Base-by-base conservation (phyloP, 2,888 invertebrate species). In the Himalopsyche kuldschensis region DNA sequence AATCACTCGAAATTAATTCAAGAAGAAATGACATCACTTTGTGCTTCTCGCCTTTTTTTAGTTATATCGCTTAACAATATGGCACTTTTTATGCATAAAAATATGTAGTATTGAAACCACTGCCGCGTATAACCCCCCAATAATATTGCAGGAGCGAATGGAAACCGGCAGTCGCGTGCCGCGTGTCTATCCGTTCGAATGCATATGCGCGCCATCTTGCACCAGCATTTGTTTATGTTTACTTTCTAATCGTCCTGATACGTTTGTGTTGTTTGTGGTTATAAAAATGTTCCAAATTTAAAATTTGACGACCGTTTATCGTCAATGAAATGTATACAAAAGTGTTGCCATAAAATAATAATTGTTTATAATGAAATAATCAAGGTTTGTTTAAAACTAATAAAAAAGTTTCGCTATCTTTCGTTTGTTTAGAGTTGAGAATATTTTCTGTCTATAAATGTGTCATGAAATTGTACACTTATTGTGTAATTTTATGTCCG, bases 111-210 rank as follows among this genome's bases (percentile, higher is more conserved):
- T 2, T 69, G 69, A 69, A 69, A 69, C 69, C 69, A 69, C 69
- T 69, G 69, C 8, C 24, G 27, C 27, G 30, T 27, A 69, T 69
- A 69, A 69, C 69, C 69, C 69, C 69, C 27, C 69, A 69, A 69
- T 69, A 69, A 69, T 27, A 69, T 69, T 69, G 69, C 69, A 69
- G 69, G 69, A 69, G 69, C 69, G 30, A 69, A 27, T 69, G 27
- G 69, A 30, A 69, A 69, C 69, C 78, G 20, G 30, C 81, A 81
- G 81, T 81, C 81, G 81, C 81, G 81, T 81, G 81, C 77, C 76
- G 35, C 55, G 30, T 69, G 69, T 30, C 69, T 69, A 69, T 32
- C 77, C 11, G 27, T 77, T 47, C 76, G 81, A 17, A 76, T 32
- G 76, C 31, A 77, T 81, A 77, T 77, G 81, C 47, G 77, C 46